Conservation (phyloP, 2,797 vertebrate genomes). For the Megaceryle alcyon region DNA sequence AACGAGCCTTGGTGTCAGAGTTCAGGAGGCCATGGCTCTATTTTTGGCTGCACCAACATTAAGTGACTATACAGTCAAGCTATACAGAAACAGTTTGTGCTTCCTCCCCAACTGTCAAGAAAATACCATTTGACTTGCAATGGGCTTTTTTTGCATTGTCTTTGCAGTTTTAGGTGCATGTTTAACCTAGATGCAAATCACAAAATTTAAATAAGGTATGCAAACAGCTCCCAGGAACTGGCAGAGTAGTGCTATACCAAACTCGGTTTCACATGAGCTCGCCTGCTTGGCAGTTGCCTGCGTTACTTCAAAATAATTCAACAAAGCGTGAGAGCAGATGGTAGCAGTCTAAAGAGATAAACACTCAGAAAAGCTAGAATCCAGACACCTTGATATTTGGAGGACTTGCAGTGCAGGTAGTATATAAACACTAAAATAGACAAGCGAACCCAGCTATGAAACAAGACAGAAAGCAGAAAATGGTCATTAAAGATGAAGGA, state of each 20-base stretch:
- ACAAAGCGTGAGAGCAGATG: neutral
- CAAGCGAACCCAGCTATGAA: neutral
- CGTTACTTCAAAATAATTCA: neutral
- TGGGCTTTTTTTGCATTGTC: neutral
- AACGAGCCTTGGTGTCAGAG: neutral
- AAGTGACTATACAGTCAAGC: neutral
- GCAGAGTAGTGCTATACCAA: neutral
- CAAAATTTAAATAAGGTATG: neutral
- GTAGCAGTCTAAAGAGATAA: neutral
- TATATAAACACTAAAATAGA: neutral
- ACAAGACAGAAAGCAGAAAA: neutral
- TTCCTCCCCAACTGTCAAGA: neutral
- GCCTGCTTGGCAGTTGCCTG: neutral
- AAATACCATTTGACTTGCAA: neutral
- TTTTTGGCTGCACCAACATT: neutral
- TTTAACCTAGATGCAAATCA: conserved; percentile 19
- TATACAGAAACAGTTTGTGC: neutral
- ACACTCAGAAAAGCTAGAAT: neutral
- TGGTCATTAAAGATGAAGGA: neutral
- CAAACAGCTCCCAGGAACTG: neutral
- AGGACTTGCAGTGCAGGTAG: neutral
- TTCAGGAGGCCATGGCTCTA: neutral
- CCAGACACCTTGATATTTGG: neutral
- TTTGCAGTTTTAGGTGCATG: neutral
- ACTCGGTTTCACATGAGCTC: neutral